phyloP scores from a whole-genome alignment of 1,140 invertebrate species.

The Ostrea denselamellosa region DNA sequence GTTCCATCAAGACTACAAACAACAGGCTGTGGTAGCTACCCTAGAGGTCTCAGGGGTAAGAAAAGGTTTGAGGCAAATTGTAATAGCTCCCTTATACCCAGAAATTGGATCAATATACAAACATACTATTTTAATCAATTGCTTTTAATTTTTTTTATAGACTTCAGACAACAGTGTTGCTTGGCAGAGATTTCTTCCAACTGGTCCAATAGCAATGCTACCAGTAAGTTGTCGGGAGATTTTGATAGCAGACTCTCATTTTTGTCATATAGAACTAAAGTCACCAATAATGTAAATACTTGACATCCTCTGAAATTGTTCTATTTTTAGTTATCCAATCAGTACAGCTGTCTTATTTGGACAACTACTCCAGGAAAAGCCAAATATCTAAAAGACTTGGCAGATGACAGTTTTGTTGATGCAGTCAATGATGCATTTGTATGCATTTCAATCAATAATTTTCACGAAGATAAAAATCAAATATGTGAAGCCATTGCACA shows the following conservation, averaged over 20 bases:
- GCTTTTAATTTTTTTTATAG: slow-evolving; percentile 79
- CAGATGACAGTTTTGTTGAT: slow-evolving; percentile 91
- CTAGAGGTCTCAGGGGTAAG: slow-evolving; percentile 81
- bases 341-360: slow-evolving; percentile 94
- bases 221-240: slow-evolving; percentile 83
- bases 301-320: background rate
- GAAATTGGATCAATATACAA: too few species aligned
- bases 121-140: background rate
- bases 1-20: slow-evolving; percentile 90
- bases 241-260: background rate
- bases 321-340: slow-evolving; percentile 83
- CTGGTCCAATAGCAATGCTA: slow-evolving; percentile 93
- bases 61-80: background rate
- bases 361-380: slow-evolving; percentile 87
- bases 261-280: background rate
- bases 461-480: background rate
- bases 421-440: slow-evolving; percentile 92
- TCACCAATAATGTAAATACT: background rate
- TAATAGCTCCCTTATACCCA: too few species aligned
- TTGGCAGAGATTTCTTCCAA: slow-evolving; percentile 96
- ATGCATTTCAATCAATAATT: slow-evolving; percentile 68
- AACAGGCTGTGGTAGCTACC: slow-evolving; percentile 94
- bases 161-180: slow-evolving; percentile 89
- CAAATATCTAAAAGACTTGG: slow-evolving; percentile 85
- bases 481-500: background rate